phyloP scores from a whole-genome alignment of 2,113 vertebrate species.

The Butorides virescens region DNA sequence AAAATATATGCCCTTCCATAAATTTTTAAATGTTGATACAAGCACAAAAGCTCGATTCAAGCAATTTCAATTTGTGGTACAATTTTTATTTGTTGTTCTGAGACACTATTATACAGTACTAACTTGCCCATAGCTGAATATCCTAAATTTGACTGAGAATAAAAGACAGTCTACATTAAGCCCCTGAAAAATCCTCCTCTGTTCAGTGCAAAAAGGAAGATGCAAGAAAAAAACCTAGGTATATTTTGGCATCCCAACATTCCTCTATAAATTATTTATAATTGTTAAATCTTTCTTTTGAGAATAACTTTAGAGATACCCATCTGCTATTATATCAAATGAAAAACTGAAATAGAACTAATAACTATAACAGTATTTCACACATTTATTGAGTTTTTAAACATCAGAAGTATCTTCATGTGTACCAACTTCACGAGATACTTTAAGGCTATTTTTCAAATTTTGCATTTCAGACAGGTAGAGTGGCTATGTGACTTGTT shows the following conservation, averaged over 20 bases:
- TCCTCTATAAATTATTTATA: background rate
- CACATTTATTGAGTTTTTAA: background rate
- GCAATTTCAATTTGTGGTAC: background rate
- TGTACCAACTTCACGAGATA: background rate
- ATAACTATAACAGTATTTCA: background rate
- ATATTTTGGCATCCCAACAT: background rate
- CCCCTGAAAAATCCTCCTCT: background rate
- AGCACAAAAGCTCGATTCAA: background rate
- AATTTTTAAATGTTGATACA: background rate
- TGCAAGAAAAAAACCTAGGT: background rate
- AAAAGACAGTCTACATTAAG: background rate
- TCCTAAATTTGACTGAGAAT: background rate
- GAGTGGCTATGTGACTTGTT: background rate
- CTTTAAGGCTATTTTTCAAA: background rate
- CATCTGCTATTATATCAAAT: background rate
- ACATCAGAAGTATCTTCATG: background rate
- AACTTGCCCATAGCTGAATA: background rate
- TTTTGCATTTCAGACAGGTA: background rate
- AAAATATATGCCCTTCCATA: background rate
- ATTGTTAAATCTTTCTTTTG: background rate
- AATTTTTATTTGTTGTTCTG: background rate
- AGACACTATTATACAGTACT: background rate
- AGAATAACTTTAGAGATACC: background rate
- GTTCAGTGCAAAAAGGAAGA: background rate
- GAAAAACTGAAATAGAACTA: background rate